Percentiles rank a stretch among this genome's conserved stretches.
Evolutionary conservation across 2,113 vertebrate species (phyloP).

Genomic region (Cricetomys ansorgei): DNA sequence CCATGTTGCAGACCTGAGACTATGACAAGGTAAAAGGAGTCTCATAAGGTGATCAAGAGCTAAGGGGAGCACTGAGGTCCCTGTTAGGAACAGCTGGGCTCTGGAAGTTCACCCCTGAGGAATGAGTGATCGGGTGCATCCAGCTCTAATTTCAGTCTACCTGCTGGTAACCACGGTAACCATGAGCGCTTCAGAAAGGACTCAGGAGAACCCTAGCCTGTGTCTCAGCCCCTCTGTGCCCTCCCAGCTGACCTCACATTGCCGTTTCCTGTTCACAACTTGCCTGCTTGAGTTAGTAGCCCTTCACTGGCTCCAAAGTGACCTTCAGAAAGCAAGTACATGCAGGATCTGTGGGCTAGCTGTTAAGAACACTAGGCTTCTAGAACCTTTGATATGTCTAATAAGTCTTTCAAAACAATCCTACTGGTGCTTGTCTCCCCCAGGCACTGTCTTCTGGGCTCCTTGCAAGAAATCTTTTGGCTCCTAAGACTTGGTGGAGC

Average conservation of each 20-base stretch:
- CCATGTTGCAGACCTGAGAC: not conserved
- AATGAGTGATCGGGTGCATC: not conserved
- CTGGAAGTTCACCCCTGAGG: not conserved
- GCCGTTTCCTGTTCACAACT: not conserved
- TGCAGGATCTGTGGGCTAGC: not conserved
- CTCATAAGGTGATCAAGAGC: not conserved
- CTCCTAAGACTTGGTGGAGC: not conserved
- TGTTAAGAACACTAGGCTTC: not conserved
- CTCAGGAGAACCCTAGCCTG: not conserved
- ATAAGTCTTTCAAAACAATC: not conserved
- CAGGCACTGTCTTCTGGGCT: not conserved
- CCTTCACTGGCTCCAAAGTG: not conserved
- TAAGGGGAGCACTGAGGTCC: not conserved
- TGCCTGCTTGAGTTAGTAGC: not conserved
- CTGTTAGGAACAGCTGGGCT: not conserved
- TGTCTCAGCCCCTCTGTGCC: not conserved
- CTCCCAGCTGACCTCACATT: not conserved
- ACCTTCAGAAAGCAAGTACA: constrained; percentile 34
- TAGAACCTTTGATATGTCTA: not conserved
- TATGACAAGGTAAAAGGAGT: not conserved
- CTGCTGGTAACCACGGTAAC: not conserved
- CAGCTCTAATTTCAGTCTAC: not conserved
- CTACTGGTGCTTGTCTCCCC: not conserved
- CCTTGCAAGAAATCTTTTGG: not conserved
- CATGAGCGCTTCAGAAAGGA: not conserved